These are phyloP conservation scores for Cyphomyrus plagiostoma DNA, from an alignment of 2,113 vertebrate species.

Conservation along the genomic window DNA sequence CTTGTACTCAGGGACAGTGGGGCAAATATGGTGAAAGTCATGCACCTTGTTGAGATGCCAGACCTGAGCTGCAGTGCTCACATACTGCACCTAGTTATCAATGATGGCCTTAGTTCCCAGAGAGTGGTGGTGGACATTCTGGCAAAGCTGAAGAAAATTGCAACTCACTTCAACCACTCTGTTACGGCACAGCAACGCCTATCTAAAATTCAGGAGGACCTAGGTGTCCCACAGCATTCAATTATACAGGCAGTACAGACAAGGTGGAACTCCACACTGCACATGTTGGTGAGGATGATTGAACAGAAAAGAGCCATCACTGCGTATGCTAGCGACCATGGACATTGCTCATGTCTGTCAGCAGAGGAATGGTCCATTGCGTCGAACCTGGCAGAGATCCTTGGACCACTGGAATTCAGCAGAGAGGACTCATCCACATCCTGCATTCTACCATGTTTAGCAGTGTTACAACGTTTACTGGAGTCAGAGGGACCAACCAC, in stretches of 20 bases:
- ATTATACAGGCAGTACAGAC: background rate
- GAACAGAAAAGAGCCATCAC: background rate
- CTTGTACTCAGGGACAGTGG: constrained; percentile 29
- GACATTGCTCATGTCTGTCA: constrained; percentile 16
- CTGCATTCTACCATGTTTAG: too few species aligned
- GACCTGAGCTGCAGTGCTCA: constrained; percentile 26
- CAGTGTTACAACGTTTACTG: too few species aligned
- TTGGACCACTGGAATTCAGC: too few species aligned
- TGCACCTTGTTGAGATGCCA: constrained; percentile 24
- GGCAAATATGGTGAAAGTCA: constrained; percentile 28
- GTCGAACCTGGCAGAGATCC: too few species aligned
- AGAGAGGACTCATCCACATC: too few species aligned
- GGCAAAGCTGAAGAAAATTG: background rate
- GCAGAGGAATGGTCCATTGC: too few species aligned
- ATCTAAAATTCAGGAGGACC: background rate
- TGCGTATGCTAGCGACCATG: constrained; percentile 4
- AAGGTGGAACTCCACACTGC: background rate
- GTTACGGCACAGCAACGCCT: background rate
- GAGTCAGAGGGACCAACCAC: too few species aligned
- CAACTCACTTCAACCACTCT: background rate
- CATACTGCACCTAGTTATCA: constrained; percentile 22
- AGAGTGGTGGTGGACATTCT: too few species aligned
- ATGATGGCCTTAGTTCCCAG: constrained; percentile 24
- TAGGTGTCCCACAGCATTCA: background rate
- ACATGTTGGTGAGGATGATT: background rate